phyloP scores from a whole-genome alignment of 2,113 vertebrate species.

The Oncorhynchus nerka region DNA sequence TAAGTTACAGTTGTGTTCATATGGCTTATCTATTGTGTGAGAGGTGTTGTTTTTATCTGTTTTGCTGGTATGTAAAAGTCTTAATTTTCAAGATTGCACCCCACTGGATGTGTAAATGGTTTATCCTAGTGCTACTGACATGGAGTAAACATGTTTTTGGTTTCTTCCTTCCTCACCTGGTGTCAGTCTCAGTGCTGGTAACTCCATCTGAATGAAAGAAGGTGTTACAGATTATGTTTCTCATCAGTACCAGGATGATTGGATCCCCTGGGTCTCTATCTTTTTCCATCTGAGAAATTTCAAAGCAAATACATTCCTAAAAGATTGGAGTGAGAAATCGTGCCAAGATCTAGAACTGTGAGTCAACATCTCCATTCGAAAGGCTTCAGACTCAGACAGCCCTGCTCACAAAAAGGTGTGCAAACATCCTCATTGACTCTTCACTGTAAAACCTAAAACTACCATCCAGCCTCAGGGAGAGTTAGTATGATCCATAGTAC shows the following conservation, averaged over 20 bases:
- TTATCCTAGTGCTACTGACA: background rate
- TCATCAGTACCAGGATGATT: slow-evolving; percentile 10
- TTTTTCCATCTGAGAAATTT: slow-evolving; percentile 10
- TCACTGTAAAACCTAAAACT: slow-evolving; percentile 1
- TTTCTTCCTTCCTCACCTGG: background rate
- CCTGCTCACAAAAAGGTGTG: background rate
- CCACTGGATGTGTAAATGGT: background rate
- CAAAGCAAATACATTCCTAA: slow-evolving; percentile 18
- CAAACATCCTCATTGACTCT: slow-evolving; percentile 24
- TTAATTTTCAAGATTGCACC: background rate
- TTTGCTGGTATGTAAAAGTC: background rate
- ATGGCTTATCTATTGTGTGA: background rate
- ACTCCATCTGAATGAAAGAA: slow-evolving; percentile 7
- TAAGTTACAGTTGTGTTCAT: background rate
- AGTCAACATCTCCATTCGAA: slow-evolving; percentile 22
- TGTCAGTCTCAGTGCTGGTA: slow-evolving; percentile 5
- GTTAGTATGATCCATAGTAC: background rate
- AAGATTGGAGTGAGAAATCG: slow-evolving; percentile 6
- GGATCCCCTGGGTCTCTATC: slow-evolving; percentile 14
- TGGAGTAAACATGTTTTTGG: background rate
- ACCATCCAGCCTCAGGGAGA: slow-evolving; percentile 15
- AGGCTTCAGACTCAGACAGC: background rate
- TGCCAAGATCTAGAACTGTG: slow-evolving; percentile 6
- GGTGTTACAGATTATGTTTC: slow-evolving; percentile 25
- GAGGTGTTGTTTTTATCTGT: background rate